A percentile compares a stretch with the other conserved stretches of the same genome.
phyloP scores from a whole-genome alignment of 2,888 invertebrate species.

The Drosophila engyochracea region DNA sequence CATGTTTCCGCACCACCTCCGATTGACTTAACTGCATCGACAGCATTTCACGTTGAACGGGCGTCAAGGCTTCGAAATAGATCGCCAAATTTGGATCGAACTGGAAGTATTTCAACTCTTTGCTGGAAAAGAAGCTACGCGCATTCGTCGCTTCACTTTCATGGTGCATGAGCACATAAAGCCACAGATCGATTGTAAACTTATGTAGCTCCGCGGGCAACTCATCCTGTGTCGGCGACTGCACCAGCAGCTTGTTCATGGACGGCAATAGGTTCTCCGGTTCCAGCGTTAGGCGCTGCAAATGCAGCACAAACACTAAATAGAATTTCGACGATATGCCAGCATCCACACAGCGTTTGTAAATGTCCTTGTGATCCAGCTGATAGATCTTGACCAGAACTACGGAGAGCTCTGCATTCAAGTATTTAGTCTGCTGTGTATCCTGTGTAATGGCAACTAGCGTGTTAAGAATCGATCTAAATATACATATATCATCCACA shows the following conservation, averaged over 20 bases:
- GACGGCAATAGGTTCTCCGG: constrained; percentile 54
- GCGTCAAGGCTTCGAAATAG: background rate
- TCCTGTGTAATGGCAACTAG: constrained; percentile 39
- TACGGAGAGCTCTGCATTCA: background rate
- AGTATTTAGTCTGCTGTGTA: background rate
- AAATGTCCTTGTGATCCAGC: constrained; percentile 19
- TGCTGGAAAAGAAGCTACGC: constrained; percentile 6
- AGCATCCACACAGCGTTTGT: constrained; percentile 53
- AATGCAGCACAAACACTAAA: constrained; percentile 55
- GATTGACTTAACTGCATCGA: constrained; percentile 31
- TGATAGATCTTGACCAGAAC: constrained; percentile 7
- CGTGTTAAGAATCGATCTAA: constrained; percentile 45
- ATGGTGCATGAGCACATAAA: constrained; percentile 62
- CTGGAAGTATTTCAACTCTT: constrained; percentile 58
- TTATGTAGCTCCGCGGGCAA: constrained; percentile 49
- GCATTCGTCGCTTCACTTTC: background rate
- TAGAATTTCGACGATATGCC: constrained; percentile 71
- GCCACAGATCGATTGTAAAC: constrained; percentile 76
- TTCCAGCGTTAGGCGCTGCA: constrained; percentile 61
- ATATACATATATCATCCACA: constrained; percentile 51
- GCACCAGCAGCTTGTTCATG: constrained; percentile 44
- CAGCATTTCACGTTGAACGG: background rate
- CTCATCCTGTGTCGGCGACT: background rate
- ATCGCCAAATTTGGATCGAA: background rate
- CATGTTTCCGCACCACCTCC: background rate